Base-by-base conservation (phyloP, 2,797 vertebrate species). In the Semotilus atromaculatus region DNA sequence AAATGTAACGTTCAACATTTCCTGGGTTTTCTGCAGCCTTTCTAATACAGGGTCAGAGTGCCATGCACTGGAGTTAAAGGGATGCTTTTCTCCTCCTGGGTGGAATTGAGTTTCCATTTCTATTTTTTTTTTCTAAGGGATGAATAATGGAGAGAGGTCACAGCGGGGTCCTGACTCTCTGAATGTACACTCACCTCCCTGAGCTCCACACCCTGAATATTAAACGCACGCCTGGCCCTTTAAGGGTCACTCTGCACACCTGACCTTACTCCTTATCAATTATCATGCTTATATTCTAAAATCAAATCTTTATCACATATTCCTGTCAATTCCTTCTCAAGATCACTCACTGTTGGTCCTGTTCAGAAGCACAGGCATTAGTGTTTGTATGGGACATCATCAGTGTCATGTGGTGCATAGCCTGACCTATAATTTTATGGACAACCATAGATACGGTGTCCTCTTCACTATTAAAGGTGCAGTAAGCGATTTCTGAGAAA, bases 111-210 rank as follows among this genome's bases (percentile, higher is more conserved):
- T 91, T 93, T 90, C 91, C 91, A 70, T 64, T 72, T 64, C 71
- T 40, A 66, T 29, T 34, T 58, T 71, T 64, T 45, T 87, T 93
- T 95, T 94, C 91, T 87, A 88, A 68, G 86, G 91, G 93, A 96
- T 96, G 93, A 96, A 96, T 96, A 94, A 96, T 96, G 94, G 92
- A 96, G 90, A 90, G 92, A 90, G 95, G 94, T 96, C 94, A 95
- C 90, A 48, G 88, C 89, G 93, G 94, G 93, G 95, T 94, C 92
- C 78, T 89, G 90, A 93, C 94, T 93, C 93, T 91, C 91, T 90
- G 93, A 93, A 94, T 94, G 95, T 94, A 93, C 88, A 92, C 89
- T 90, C 90, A 90, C 92, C 93, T 92, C 90, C 89, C 90, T 90
- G 89, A 86, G 86, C 89, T 68, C 74, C 64, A 70, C 91, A 90